Percentiles rank a stretch among this genome's conserved stretches.
These are phyloP conservation scores for Carposina sasakii DNA, from an alignment of 1,140 invertebrate species.

Conservation along the genomic window DNA sequence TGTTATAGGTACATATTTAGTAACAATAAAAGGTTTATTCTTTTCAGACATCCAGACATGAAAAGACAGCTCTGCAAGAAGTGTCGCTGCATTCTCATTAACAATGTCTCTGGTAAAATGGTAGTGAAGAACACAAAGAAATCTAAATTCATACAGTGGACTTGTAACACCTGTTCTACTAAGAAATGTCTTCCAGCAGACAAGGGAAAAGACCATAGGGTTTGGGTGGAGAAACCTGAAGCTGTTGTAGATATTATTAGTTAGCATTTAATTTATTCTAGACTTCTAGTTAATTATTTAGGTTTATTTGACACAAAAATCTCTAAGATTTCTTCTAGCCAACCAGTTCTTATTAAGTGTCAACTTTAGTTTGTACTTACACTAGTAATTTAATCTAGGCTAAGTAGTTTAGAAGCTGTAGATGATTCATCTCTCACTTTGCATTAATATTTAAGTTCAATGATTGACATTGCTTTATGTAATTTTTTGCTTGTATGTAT, in stretches of 20 bases:
- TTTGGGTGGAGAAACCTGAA: conserved; percentile 67
- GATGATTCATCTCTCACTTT: too few relatives aligned
- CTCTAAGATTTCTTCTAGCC: too few relatives aligned
- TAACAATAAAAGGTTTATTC: conserved; percentile 17
- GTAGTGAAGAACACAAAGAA: conserved; percentile 64
- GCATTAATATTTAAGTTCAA: too few relatives aligned
- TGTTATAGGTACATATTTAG: not conserved
- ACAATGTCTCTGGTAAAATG: conserved; percentile 56
- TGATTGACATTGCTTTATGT: too few relatives aligned
- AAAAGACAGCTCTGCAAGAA: conserved; percentile 73
- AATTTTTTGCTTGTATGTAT: too few relatives aligned
- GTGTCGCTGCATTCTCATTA: conserved; percentile 62
- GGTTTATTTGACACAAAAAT: too few relatives aligned
- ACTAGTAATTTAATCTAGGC: too few relatives aligned
- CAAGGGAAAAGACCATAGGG: conserved; percentile 45
- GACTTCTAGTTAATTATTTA: too few relatives aligned
- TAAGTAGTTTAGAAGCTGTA: too few relatives aligned
- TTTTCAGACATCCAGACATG: conserved; percentile 70
- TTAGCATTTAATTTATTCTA: too few relatives aligned
- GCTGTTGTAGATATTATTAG: conserved; percentile 62
- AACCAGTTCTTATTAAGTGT: too few relatives aligned
- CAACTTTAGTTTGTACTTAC: too few relatives aligned
- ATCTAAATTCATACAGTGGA: conserved; percentile 50
- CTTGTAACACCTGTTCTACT: conserved; percentile 57
- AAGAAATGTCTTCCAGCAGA: conserved; percentile 48